Percentiles rank a stretch among this genome's conserved stretches.
phyloP scores from a whole-genome alignment of 2,113 vertebrate species.

The Neogobius melanostomus region DNA sequence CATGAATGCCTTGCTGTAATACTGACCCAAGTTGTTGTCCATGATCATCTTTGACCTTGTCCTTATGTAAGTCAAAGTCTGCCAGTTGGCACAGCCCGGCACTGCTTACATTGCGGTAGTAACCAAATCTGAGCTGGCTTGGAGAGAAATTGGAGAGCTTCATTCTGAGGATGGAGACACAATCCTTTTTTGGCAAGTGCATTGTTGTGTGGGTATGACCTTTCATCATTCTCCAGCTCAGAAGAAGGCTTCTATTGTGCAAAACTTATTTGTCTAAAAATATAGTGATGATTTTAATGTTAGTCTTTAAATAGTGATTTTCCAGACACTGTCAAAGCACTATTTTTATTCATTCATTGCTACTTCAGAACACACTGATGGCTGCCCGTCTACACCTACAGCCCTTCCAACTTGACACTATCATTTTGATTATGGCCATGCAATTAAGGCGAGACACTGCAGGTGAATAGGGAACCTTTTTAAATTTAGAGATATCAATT shows the following conservation, averaged over 20 bases:
- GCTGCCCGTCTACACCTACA: too few relatives aligned
- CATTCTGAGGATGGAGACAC: constrained; percentile 48
- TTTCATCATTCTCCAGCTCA: not conserved
- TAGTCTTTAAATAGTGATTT: too few relatives aligned
- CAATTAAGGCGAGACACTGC: too few relatives aligned
- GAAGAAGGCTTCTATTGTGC: not conserved
- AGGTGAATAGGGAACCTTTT: too few relatives aligned
- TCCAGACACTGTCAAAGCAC: too few relatives aligned
- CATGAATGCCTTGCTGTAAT: not conserved
- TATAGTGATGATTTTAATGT: too few relatives aligned
- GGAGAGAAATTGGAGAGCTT: constrained; percentile 42
- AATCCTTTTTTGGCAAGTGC: constrained; percentile 20
- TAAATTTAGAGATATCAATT: too few relatives aligned
- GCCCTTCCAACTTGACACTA: too few relatives aligned
- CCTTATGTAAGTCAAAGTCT: constrained; percentile 36
- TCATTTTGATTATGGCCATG: too few relatives aligned
- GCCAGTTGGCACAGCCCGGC: constrained; percentile 49
- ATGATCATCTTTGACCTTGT: constrained; percentile 45
- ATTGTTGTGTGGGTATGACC: not conserved
- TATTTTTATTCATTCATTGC: too few relatives aligned
- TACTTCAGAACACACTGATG: too few relatives aligned
- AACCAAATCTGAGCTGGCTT: constrained; percentile 51
- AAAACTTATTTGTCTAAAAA: not conserved
- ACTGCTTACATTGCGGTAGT: constrained; percentile 43
- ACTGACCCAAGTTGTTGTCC: not conserved